Evolutionary conservation across 2,888 invertebrate species (phyloP).

Genomic region (Anthoptus insignis): DNA sequence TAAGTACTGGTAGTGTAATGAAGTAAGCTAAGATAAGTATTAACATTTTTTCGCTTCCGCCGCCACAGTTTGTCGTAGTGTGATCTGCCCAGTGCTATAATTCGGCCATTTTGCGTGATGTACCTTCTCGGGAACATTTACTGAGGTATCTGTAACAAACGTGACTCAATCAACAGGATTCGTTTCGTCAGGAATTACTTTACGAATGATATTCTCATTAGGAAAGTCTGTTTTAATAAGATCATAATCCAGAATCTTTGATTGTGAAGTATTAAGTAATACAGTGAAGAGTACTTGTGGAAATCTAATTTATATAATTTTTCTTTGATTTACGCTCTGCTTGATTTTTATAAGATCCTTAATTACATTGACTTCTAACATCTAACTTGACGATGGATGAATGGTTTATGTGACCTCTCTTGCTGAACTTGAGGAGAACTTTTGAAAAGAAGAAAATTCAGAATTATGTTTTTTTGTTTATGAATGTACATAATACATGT

Average conservation of each 20-base stretch:
- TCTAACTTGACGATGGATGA: constrained; percentile 8
- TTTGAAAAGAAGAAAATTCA: no score
- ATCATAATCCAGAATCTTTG: constrained; percentile 10
- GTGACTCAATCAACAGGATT: constrained; percentile 17
- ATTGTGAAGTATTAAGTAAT: constrained; percentile 3
- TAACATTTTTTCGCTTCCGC: constrained; percentile 78
- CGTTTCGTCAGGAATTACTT: constrained; percentile 28
- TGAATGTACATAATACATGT: no score
- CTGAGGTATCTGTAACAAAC: constrained; percentile 76
- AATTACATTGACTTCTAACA: not conserved
- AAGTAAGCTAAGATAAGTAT: constrained; percentile 78
- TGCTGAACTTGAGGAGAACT: no score
- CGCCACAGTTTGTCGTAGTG: constrained; percentile 70
- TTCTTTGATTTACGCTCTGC: not conserved
- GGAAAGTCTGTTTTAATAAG: constrained; percentile 15
- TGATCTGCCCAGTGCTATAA: constrained; percentile 75
- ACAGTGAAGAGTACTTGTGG: not conserved
- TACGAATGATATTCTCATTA: constrained; percentile 11
- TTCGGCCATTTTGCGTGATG: constrained; percentile 72
- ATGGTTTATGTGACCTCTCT: not conserved
- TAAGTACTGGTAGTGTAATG: constrained; percentile 82
- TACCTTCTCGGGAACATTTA: constrained; percentile 66
- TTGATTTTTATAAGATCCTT: constrained; percentile 6
- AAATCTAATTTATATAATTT: constrained; percentile 23
- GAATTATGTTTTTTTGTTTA: no score